A percentile compares a stretch with the other conserved stretches of the same genome.
phyloP scores from a whole-genome alignment of 92 coral and sea anemone genomes.

The Palythoa grandis region DNA sequence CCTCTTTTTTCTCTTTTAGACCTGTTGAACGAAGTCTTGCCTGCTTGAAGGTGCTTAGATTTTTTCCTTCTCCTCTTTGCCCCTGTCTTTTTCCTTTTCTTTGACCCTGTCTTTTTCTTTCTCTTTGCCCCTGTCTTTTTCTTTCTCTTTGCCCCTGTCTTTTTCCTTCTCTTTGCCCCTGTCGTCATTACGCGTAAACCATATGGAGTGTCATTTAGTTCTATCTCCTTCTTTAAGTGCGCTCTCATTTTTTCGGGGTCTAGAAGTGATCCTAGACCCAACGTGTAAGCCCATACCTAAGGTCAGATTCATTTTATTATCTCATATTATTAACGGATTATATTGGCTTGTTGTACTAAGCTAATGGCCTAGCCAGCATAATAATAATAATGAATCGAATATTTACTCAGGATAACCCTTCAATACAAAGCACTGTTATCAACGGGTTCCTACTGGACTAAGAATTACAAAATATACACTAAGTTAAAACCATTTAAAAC shows the following conservation, averaged over 20 bases:
- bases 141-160: neutral
- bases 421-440: too few relatives aligned
- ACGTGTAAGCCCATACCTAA: slow-evolving; percentile 85
- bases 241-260: slow-evolving; percentile 70
- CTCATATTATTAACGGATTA: neutral
- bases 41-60: neutral
- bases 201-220: slow-evolving; percentile 81
- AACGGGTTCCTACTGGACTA: too few relatives aligned
- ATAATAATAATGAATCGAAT: too few relatives aligned
- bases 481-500: too few relatives aligned
- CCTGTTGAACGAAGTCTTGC: neutral
- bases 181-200: slow-evolving; percentile 75
- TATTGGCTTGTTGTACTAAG: too few relatives aligned
- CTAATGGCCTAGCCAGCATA: too few relatives aligned
- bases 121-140: neutral
- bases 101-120: too few relatives aligned
- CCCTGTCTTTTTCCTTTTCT: too few relatives aligned
- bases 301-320: neutral
- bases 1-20: neutral
- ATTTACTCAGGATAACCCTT: too few relatives aligned
- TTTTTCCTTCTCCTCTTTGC: too few relatives aligned
- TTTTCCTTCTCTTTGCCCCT: slow-evolving; percentile 12
- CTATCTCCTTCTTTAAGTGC: slow-evolving; percentile 68
- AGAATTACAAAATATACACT: too few relatives aligned
- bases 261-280: slow-evolving; percentile 76